Percentiles rank a stretch among this genome's conserved stretches.
These are phyloP conservation scores for Podotricha telesiphe DNA, from an alignment of 2,888 invertebrate genomes.

Conservation along the genomic window DNA sequence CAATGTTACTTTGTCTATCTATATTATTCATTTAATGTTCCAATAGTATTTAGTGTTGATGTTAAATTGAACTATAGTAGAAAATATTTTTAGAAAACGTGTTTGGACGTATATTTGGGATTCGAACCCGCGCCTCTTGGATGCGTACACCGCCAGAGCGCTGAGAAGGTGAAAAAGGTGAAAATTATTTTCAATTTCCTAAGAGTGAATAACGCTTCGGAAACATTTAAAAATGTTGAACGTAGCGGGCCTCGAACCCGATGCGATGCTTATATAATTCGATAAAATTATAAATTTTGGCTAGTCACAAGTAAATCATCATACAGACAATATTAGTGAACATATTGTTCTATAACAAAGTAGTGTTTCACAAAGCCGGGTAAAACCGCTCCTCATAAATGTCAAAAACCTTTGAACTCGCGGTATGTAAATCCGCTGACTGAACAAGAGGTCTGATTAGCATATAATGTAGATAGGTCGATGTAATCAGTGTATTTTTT, in stretches of 20 bases:
- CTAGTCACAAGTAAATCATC: not conserved
- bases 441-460: conserved; percentile 29
- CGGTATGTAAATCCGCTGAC: conserved; percentile 24
- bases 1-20: not conserved
- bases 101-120: no score
- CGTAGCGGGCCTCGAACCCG: no score
- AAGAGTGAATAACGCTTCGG: no score
- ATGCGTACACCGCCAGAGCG: no score
- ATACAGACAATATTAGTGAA: not conserved
- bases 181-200: no score
- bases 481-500: conserved; percentile 23
- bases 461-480: conserved; percentile 31
- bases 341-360: not conserved
- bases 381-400: conserved; percentile 23
- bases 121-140: no score
- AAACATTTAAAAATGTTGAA: no score
- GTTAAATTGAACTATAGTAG: no score
- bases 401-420: conserved; percentile 29
- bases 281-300: not conserved
- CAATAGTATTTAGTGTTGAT: no score
- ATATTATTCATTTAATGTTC: not conserved
- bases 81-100: no score
- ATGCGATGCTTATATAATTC: no score
- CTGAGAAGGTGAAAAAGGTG: no score
- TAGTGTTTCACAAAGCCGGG: conserved; percentile 15